Percentiles rank a stretch among this genome's conserved stretches.
These are phyloP conservation scores for Halcyon chelicuti DNA, from an alignment of 2,797 vertebrate species.

Conservation along the genomic window DNA sequence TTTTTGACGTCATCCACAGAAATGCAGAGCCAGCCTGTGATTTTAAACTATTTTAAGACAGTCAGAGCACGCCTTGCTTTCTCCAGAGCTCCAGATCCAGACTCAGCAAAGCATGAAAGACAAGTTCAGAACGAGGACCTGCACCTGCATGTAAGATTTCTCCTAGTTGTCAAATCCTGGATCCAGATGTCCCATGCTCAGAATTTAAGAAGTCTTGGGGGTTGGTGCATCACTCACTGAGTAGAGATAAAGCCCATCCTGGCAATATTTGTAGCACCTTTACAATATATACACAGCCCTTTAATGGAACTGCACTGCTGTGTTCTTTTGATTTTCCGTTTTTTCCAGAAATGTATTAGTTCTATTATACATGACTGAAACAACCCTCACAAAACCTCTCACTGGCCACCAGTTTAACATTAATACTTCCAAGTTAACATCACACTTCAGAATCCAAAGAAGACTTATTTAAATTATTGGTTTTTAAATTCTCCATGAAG, in stretches of 20 bases:
- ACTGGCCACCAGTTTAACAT: rapidly evolving
- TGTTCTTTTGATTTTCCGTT: background rate
- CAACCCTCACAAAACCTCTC: background rate
- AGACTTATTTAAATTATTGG: background rate
- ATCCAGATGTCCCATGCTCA: background rate
- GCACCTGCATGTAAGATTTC: background rate
- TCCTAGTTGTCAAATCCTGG: background rate
- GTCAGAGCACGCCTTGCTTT: background rate
- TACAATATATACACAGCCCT: background rate
- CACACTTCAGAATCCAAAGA: background rate
- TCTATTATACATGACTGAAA: background rate
- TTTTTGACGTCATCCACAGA: background rate
- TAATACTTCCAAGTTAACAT: background rate
- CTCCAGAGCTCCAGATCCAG: background rate
- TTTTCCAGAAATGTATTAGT: background rate
- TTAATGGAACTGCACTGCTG: background rate
- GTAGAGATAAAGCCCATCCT: background rate
- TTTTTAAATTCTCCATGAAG: background rate
- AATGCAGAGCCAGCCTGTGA: background rate
- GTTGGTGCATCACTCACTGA: background rate
- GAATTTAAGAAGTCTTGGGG: background rate
- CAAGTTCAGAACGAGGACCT: background rate
- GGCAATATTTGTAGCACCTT: background rate
- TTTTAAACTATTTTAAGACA: background rate
- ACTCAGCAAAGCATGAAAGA: background rate